Percentiles rank a stretch among this genome's conserved stretches.
These are phyloP conservation scores for Laspeyria flexula DNA, from an alignment of 2,888 invertebrate genomes.

Conservation along the genomic window DNA sequence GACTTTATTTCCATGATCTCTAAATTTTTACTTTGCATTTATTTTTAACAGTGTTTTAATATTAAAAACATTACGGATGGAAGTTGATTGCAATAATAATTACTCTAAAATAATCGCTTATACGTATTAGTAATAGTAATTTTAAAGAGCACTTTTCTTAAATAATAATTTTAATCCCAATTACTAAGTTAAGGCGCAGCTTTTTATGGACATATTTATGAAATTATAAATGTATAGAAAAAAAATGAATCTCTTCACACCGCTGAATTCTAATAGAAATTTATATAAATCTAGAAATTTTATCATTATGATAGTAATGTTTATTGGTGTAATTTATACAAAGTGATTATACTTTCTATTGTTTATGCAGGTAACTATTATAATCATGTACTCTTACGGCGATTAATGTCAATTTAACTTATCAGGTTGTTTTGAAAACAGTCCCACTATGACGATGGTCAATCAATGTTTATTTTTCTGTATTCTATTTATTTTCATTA, in stretches of 20 bases:
- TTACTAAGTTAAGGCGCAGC: conserved; percentile 72
- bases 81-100: conserved; percentile 70
- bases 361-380: conserved; percentile 34
- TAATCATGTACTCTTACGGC: conserved; percentile 20
- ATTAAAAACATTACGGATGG: conserved; percentile 54
- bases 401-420: conserved; percentile 16
- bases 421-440: conserved; percentile 13
- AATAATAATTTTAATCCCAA: conserved; percentile 70
- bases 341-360: conserved; percentile 32
- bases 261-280: conserved; percentile 62
- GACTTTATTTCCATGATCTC: conserved; percentile 76
- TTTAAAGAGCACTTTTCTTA: conserved; percentile 65
- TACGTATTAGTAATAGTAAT: conserved; percentile 71
- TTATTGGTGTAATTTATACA: conserved; percentile 48
- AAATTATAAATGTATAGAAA: conserved; percentile 58
- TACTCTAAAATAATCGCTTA: conserved; percentile 72
- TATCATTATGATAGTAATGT: conserved; percentile 61
- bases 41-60: conserved; percentile 61
- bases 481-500: conserved; percentile 20
- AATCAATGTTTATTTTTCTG: conserved; percentile 29
- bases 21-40: conserved; percentile 77
- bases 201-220: conserved; percentile 63
- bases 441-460: conserved; percentile 24
- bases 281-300: conserved; percentile 60
- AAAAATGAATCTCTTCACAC: conserved; percentile 67